A percentile compares a stretch with the other conserved stretches of the same genome.
These are phyloP conservation scores for Leucoma salicis DNA, from an alignment of 2,888 invertebrate genomes.

Conservation along the genomic window DNA sequence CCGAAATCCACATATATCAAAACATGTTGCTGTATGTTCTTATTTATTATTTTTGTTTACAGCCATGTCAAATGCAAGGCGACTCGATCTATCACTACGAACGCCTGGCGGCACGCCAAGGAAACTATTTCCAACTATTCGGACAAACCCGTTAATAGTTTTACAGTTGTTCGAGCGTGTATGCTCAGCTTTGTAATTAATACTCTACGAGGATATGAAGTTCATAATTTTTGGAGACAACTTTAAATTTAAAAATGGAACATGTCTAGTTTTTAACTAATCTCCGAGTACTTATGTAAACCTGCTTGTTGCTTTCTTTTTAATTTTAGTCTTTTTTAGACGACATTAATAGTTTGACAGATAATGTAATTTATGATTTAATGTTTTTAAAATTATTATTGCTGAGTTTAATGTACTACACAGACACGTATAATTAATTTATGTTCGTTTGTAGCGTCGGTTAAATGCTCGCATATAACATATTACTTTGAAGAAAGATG, in stretches of 20 bases:
- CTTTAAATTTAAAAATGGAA: slow-evolving; percentile 2
- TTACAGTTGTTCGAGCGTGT: slow-evolving; percentile 60
- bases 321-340: background rate
- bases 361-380: slow-evolving; percentile 40
- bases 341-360: slow-evolving; percentile 35
- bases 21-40: slow-evolving; percentile 51
- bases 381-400: slow-evolving; percentile 33
- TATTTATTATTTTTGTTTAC: slow-evolving; percentile 76
- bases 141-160: slow-evolving; percentile 68
- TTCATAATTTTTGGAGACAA: slow-evolving; percentile 41
- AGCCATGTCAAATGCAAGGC: slow-evolving; percentile 66
- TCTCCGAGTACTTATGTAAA: background rate
- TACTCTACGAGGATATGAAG: slow-evolving; percentile 48
- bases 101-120: slow-evolving; percentile 68
- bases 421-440: slow-evolving; percentile 21
- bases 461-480: slow-evolving; percentile 16
- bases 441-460: slow-evolving; percentile 18
- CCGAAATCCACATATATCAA: slow-evolving; percentile 61
- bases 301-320: slow-evolving; percentile 9
- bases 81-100: slow-evolving; percentile 58
- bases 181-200: slow-evolving; percentile 64
- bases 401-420: slow-evolving; percentile 10
- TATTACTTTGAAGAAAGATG: slow-evolving; percentile 10
- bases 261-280: background rate
- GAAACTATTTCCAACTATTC: slow-evolving; percentile 72